Evolutionary conservation across 1,140 invertebrate genomes (phyloP).

Genomic region (Solen grandis): DNA sequence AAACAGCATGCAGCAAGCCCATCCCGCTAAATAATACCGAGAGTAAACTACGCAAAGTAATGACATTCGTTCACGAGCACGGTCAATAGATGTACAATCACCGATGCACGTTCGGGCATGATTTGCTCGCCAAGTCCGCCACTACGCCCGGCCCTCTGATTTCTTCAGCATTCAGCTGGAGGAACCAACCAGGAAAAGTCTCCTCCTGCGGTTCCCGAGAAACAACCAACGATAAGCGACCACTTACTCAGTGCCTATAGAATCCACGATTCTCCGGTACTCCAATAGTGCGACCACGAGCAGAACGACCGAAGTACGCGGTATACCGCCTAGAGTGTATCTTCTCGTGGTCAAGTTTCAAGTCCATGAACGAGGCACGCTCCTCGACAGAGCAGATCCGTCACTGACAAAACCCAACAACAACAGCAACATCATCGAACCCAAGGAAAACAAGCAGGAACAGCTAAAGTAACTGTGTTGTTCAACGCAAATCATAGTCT

Average conservation of each 20-base stretch:
- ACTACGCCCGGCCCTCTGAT: constrained; percentile 1
- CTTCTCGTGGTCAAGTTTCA: constrained; percentile 35
- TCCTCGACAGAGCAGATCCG: neutral
- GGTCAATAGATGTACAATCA: neutral
- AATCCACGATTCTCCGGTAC: constrained; percentile 44
- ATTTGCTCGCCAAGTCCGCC: constrained; percentile 13
- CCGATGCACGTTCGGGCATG: neutral
- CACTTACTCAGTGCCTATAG: constrained; percentile 45
- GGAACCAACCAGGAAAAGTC: neutral
- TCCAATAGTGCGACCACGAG: constrained; percentile 37
- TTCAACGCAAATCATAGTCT: no score
- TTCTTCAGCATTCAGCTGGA: constrained; percentile 5
- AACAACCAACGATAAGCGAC: constrained; percentile 48
- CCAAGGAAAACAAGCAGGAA: neutral
- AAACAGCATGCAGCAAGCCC: neutral
- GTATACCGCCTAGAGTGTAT: constrained; percentile 27
- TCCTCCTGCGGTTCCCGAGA: constrained; percentile 18
- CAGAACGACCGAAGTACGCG: constrained; percentile 35
- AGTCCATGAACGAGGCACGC: neutral
- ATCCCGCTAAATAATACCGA: constrained; percentile 24
- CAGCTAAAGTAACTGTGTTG: no score
- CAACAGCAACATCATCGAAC: neutral
- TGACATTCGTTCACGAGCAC: constrained; percentile 34
- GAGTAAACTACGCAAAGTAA: constrained; percentile 18
- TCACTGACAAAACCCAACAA: neutral